Evolutionary conservation across 2,113 vertebrate species (phyloP).

Genomic region (Hymenochirus boettgeri): DNA sequence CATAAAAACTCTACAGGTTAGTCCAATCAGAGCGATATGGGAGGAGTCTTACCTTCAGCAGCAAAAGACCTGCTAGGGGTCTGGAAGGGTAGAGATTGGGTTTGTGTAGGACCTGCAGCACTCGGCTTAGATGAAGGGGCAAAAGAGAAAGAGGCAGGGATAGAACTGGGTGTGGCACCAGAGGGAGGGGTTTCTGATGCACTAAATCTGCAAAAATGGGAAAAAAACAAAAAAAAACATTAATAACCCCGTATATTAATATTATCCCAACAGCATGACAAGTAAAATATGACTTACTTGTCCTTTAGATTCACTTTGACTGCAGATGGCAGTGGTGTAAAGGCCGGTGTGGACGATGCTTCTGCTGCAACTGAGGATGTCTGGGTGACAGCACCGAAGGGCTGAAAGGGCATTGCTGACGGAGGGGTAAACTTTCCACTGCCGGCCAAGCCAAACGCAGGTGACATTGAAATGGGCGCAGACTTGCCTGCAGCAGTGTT

Average conservation of each 20-base stretch:
- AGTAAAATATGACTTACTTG: constrained; percentile 63
- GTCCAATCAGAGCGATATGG: too few species aligned
- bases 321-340: constrained; percentile 53
- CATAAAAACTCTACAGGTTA: too few species aligned
- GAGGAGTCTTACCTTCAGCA: constrained; percentile 5
- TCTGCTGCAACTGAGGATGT: constrained; percentile 35
- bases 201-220: constrained; percentile 63
- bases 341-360: constrained; percentile 40
- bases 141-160: constrained; percentile 59
- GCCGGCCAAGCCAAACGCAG: too few species aligned
- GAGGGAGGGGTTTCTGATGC: constrained; percentile 58
- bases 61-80: neutral
- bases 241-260: too few species aligned
- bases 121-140: constrained; percentile 61
- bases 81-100: constrained; percentile 45
- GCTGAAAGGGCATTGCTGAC: constrained; percentile 34
- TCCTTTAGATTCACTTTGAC: constrained; percentile 85
- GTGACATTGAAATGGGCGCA: too few species aligned
- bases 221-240: neutral
- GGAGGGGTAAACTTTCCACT: neutral
- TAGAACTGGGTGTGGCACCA: constrained; percentile 39
- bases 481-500: too few species aligned
- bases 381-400: constrained; percentile 60
- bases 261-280: neutral
- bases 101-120: constrained; percentile 45